Conservation (phyloP, 2,113 vertebrate genomes). For the cat (Felis catus) region DNA sequence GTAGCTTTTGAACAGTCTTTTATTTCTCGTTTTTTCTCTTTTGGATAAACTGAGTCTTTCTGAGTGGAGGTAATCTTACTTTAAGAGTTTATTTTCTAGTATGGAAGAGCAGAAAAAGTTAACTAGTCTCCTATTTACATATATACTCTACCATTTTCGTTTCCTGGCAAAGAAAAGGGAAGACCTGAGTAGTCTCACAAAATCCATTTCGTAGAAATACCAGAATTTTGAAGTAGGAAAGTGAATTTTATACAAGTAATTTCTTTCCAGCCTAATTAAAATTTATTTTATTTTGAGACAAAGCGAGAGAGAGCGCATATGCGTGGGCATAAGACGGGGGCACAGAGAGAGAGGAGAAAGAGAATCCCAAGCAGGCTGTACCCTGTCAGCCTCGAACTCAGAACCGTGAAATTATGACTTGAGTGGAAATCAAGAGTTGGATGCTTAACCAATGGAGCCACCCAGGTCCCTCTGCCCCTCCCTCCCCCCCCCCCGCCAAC, state of each 20-base stretch:
- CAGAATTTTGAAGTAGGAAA: not conserved
- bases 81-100: conserved; percentile 10
- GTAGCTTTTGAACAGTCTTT: not conserved
- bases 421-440: too few species aligned
- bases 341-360: too few species aligned
- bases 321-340: too few species aligned
- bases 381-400: too few species aligned
- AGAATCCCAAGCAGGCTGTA: too few species aligned
- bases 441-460: too few species aligned
- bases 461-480: too few species aligned
- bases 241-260: not conserved
- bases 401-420: too few species aligned
- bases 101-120: not conserved
- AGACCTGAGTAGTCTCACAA: not conserved
- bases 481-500: accelerated
- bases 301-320: too few species aligned
- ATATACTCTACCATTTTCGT: not conserved
- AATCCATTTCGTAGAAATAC: not conserved
- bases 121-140: not conserved
- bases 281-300: too few species aligned
- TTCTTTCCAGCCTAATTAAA: not conserved
- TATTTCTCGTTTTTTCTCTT: not conserved
- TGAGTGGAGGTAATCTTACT: not conserved
- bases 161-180: not conserved
- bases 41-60: not conserved